phyloP scores from a whole-genome alignment of 2,888 invertebrate genomes.

The Drosophila fungiperda region DNA sequence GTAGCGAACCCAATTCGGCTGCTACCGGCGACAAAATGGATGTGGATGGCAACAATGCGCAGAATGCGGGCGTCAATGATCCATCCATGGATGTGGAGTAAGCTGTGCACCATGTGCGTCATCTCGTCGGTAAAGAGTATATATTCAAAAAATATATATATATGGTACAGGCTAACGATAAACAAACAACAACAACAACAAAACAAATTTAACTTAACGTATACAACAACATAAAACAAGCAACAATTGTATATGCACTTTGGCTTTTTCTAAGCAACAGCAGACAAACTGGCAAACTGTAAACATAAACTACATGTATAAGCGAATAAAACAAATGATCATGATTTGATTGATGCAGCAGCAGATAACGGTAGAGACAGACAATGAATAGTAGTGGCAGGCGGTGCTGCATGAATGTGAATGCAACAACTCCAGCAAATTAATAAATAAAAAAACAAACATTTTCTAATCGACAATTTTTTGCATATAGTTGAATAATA shows the following conservation, averaged over 20 bases:
- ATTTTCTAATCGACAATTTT: constrained; percentile 77
- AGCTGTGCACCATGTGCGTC: constrained; percentile 23
- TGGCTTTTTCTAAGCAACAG: constrained; percentile 46
- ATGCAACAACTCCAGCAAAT: constrained; percentile 10
- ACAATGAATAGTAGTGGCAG: constrained; percentile 10
- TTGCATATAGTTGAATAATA: constrained; percentile 76
- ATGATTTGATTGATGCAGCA: constrained; percentile 38
- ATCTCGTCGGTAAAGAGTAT: constrained; percentile 35
- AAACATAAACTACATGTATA: constrained; percentile 44
- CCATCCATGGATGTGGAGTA: constrained; percentile 84
- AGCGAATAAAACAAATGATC: constrained; percentile 45
- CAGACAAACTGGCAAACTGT: constrained; percentile 50
- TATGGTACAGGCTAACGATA: constrained; percentile 64
- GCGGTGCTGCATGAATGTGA: constrained; percentile 18
- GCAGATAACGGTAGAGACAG: constrained; percentile 28
- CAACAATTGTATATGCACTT: constrained; percentile 61
- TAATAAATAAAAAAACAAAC: constrained; percentile 39
- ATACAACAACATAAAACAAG: constrained; percentile 41
- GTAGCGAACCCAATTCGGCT: constrained; percentile 55
- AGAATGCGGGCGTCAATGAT: constrained; percentile 71
- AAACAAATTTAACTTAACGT: constrained; percentile 46
- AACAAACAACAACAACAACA: constrained; percentile 33
- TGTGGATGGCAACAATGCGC: constrained; percentile 59
- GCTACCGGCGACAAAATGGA: constrained; percentile 69
- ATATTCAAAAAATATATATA: constrained; percentile 45